Conservation (phyloP, 2,888 invertebrate genomes). For the Amiota communis region DNA sequence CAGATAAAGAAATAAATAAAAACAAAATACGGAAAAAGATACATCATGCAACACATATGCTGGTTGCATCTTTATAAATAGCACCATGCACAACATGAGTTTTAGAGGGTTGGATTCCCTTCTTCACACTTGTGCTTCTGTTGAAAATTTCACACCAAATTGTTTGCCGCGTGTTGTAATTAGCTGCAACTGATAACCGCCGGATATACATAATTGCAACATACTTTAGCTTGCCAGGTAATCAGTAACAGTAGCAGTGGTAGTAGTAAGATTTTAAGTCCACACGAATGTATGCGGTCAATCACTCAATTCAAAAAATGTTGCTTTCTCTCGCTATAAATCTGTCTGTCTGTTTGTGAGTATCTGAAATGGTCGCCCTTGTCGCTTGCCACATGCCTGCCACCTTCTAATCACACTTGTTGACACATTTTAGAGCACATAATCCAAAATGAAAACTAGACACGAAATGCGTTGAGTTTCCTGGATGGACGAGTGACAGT, state of each 20-base stretch:
- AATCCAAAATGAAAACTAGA: conserved; percentile 29
- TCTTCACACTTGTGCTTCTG: no score
- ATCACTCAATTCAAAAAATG: not conserved
- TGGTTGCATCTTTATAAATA: conserved; percentile 1
- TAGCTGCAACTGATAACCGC: conserved; percentile 33
- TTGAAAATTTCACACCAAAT: conserved; percentile 34
- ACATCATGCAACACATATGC: conserved; percentile 31
- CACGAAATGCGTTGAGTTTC: conserved; percentile 16
- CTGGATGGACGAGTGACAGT: not conserved
- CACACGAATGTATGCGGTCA: not conserved
- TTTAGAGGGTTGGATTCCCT: not conserved
- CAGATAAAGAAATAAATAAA: conserved; percentile 18
- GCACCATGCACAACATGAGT: conserved; percentile 30
- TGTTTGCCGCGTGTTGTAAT: conserved; percentile 37
- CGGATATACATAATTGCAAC: no score
- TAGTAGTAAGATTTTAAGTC: not conserved
- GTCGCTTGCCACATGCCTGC: not conserved
- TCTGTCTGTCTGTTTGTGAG: not conserved
- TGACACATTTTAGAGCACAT: conserved; percentile 43
- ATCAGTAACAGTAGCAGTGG: not conserved
- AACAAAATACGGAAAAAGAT: not conserved
- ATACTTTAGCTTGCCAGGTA: conserved; percentile 11
- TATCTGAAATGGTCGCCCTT: not conserved
- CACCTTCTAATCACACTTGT: conserved; percentile 24
- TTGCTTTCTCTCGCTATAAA: conserved; percentile 2